Percentiles rank a stretch among this genome's conserved stretches.
Evolutionary conservation across 1,140 invertebrate genomes (phyloP).

Genomic region (Drosophila arizonae): DNA sequence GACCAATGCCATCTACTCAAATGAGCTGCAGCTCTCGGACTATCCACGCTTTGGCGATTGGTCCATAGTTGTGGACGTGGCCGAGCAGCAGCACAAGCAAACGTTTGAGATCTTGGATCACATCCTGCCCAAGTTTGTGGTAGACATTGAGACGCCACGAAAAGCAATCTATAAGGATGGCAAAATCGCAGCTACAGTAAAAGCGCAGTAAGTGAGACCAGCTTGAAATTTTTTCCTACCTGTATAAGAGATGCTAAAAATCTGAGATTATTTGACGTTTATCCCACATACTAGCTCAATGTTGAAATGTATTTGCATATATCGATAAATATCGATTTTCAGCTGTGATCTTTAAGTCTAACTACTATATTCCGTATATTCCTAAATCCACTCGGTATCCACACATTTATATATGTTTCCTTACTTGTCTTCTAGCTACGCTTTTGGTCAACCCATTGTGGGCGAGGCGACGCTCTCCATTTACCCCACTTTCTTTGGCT

Average conservation of each 20-base stretch:
- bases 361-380: background rate
- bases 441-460: conserved; percentile 90
- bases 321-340: background rate
- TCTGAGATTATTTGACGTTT: no score
- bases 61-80: conserved; percentile 86
- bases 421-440: conserved; percentile 82
- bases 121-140: conserved; percentile 90
- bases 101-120: conserved; percentile 89
- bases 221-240: no score
- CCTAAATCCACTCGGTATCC: no score
- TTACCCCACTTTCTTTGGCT: conserved; percentile 85
- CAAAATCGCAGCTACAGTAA: conserved; percentile 89
- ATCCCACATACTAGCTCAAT: background rate
- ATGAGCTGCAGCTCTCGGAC: conserved; percentile 90
- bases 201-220: conserved; percentile 88
- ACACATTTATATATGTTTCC: background rate
- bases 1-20: conserved; percentile 90
- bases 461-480: conserved; percentile 89
- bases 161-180: conserved; percentile 93
- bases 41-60: conserved; percentile 95
- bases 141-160: conserved; percentile 91
- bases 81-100: conserved; percentile 77
- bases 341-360: background rate
- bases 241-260: no score
- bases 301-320: background rate